Conservation (phyloP, 1,140 invertebrate species). For the Leguminivora glycinivorella region DNA sequence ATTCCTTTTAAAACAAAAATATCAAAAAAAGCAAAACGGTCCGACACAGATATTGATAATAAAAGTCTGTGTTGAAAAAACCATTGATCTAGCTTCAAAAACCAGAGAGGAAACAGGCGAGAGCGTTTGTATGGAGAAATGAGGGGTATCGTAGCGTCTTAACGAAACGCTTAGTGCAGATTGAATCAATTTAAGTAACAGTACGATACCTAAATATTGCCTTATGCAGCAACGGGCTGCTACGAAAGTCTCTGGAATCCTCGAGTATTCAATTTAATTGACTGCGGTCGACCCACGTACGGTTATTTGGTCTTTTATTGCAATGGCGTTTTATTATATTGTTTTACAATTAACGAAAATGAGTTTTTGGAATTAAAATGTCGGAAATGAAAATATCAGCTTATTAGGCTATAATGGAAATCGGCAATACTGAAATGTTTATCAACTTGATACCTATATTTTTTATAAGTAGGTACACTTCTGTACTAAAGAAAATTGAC, state of each 20-base stretch:
- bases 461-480: too few relatives aligned
- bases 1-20: too few relatives aligned
- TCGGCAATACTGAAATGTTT: too few relatives aligned
- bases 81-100: too few relatives aligned
- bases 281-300: conserved; percentile 4
- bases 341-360: conserved; percentile 2
- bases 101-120: too few relatives aligned
- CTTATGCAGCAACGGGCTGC: conserved; percentile 41
- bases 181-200: conserved; percentile 77
- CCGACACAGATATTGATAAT: too few relatives aligned
- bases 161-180: conserved; percentile 77
- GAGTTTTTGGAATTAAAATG: not conserved
- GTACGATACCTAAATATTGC: conserved; percentile 57
- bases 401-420: not conserved
- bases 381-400: not conserved
- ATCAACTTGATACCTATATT: too few relatives aligned
- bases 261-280: conserved; percentile 19
- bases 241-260: not conserved
- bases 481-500: too few relatives aligned
- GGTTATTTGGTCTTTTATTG: conserved; percentile 7
- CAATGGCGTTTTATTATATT: not conserved
- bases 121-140: too few relatives aligned
- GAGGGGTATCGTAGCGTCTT: too few relatives aligned
- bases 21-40: too few relatives aligned
- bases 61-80: too few relatives aligned